Conservation (phyloP, 2,797 vertebrate genomes). For the Mycteria americana region DNA sequence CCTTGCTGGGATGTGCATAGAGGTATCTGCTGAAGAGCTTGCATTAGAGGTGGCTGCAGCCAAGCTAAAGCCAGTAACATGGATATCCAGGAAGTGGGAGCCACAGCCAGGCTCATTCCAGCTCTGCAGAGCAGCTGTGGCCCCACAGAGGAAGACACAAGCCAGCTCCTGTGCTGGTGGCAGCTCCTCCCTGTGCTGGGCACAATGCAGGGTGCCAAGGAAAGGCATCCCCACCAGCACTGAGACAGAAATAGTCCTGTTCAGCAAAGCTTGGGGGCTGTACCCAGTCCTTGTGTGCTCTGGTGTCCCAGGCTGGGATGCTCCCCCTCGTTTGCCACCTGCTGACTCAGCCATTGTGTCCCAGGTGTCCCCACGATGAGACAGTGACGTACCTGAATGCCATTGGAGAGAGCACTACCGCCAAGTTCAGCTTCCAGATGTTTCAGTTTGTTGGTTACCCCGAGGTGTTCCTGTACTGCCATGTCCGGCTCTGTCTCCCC, state of each 20-base stretch:
- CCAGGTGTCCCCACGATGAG: constrained; percentile 58
- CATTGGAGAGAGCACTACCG: constrained; percentile 24
- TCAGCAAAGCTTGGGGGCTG: not conserved
- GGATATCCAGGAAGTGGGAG: not conserved
- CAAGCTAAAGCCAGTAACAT: not conserved
- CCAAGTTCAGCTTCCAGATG: constrained; percentile 74
- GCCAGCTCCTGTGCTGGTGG: not conserved
- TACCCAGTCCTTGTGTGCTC: not conserved
- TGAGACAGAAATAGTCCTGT: not conserved
- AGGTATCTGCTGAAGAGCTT: not conserved
- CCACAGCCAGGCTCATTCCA: not conserved
- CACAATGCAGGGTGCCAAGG: not conserved
- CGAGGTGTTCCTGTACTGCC: constrained; percentile 66
- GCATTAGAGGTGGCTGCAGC: not conserved
- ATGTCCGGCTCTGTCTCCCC: constrained; percentile 54
- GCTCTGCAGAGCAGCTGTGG: not conserved
- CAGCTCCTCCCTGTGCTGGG: not conserved
- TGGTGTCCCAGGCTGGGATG: not conserved
- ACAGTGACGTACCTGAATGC: constrained; percentile 34
- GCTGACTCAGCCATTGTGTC: not conserved
- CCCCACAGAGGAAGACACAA: not conserved
- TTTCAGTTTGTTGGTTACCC: constrained; percentile 58
- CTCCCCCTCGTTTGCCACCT: not conserved
- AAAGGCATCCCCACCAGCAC: not conserved
- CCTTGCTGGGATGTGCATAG: not conserved